Evolutionary conservation across 2,797 vertebrate species (phyloP).

Genomic region (Lepilemur ruficaudatus): DNA sequence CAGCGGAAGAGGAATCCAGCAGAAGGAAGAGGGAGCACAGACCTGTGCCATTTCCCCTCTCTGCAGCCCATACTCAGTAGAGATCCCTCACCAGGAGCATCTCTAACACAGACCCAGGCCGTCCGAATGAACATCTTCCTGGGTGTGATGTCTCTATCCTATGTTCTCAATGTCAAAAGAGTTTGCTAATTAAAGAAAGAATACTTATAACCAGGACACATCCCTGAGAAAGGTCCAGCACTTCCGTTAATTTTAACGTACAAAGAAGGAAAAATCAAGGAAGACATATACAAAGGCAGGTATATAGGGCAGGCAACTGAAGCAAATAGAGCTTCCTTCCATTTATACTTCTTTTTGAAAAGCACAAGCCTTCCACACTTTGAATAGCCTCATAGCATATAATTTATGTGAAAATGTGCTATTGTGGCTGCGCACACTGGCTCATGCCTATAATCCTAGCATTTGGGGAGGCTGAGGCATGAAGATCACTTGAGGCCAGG

Average conservation of each 20-base stretch:
- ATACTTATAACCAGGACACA: not conserved
- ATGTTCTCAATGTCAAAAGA: not conserved
- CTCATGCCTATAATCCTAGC: not conserved
- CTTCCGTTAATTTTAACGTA: not conserved
- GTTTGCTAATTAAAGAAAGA: not conserved
- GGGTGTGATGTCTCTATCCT: not conserved
- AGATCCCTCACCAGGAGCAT: not conserved
- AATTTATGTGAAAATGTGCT: not conserved
- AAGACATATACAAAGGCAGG: not conserved
- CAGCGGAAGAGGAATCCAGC: not conserved
- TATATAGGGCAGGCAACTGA: not conserved
- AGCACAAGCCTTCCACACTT: not conserved
- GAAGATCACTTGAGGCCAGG: not conserved
- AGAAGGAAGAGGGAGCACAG: not conserved
- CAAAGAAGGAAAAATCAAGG: slow-evolving; percentile 19
- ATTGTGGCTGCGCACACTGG: not conserved
- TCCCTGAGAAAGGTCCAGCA: not conserved
- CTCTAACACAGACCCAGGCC: not conserved
- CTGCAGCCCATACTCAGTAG: not conserved
- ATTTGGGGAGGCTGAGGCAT: not conserved
- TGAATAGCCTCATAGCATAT: not conserved
- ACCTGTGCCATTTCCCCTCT: not conserved
- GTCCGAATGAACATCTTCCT: not conserved
- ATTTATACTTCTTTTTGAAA: not conserved
- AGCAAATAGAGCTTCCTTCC: not conserved